Conservation (phyloP, 2,888 invertebrate genomes). For the Dysmachus trigonus region DNA sequence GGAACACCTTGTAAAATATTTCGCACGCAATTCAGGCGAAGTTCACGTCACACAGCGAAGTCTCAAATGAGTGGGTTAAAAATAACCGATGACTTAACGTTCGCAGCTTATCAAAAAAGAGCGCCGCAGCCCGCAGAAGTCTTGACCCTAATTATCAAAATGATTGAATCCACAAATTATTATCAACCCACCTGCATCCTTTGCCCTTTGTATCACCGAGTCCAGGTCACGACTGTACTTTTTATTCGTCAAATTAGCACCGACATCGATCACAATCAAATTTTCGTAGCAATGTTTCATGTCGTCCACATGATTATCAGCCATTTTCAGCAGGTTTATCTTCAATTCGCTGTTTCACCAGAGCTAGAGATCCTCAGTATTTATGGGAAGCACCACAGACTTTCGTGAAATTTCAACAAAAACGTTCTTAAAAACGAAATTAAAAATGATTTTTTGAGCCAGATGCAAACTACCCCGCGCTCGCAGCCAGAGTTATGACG, state of each 20-base stretch:
- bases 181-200: slow-evolving; percentile 79
- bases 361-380: background rate
- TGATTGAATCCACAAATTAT: too few relatives aligned
- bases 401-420: background rate
- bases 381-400: slow-evolving; percentile 32
- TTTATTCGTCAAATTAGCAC: slow-evolving; percentile 92
- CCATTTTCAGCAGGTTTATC: slow-evolving; percentile 48
- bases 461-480: slow-evolving; percentile 17
- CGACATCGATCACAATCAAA: slow-evolving; percentile 90
- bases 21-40: background rate
- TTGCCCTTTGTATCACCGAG: slow-evolving; percentile 88
- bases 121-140: background rate
- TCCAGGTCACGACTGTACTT: slow-evolving; percentile 92
- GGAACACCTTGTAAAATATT: background rate
- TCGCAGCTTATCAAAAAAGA: background rate
- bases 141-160: background rate
- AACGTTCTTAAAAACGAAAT: background rate
- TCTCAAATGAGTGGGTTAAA: background rate
- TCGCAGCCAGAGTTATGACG: slow-evolving; percentile 6
- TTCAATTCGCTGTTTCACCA: background rate
- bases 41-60: background rate
- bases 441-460: slow-evolving; percentile 32
- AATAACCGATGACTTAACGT: slow-evolving; percentile 32
- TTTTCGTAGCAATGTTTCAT: slow-evolving; percentile 89
- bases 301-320: slow-evolving; percentile 56